Evolutionary conservation across 2,797 vertebrate genomes (phyloP).

Genomic region (Lepilemur ruficaudatus): DNA sequence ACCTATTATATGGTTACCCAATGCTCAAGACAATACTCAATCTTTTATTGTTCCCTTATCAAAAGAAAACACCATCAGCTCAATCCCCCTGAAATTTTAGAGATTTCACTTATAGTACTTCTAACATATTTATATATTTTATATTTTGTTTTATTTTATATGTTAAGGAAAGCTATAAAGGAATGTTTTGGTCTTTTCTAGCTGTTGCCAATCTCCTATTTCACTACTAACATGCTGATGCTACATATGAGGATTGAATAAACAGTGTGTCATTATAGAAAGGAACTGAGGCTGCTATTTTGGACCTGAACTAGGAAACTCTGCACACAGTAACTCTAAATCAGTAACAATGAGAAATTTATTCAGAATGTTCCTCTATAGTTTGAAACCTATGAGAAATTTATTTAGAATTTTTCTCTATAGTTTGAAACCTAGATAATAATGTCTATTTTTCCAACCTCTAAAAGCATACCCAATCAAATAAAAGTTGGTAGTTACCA

Average conservation of each 20-base stretch:
- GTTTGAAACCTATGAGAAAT: not conserved
- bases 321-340: not conserved
- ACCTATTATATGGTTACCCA: not conserved
- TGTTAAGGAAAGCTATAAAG: not conserved
- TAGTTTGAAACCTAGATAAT: not conserved
- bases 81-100: not conserved
- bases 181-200: not conserved
- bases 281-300: not conserved
- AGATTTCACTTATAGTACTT: not conserved
- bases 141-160: not conserved
- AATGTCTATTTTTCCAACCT: not conserved
- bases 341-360: not conserved
- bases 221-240: not conserved
- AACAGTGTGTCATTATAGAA: not conserved
- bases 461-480: constrained; percentile 7
- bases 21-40: not conserved
- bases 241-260: not conserved
- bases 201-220: not conserved
- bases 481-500: not conserved
- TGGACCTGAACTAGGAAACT: not conserved
- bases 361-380: not conserved
- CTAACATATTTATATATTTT: not conserved
- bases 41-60: not conserved
- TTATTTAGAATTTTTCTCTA: not conserved
- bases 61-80: not conserved